Evolutionary conservation across 2,888 invertebrate species (phyloP).

Genomic region (Agrochola litura): DNA sequence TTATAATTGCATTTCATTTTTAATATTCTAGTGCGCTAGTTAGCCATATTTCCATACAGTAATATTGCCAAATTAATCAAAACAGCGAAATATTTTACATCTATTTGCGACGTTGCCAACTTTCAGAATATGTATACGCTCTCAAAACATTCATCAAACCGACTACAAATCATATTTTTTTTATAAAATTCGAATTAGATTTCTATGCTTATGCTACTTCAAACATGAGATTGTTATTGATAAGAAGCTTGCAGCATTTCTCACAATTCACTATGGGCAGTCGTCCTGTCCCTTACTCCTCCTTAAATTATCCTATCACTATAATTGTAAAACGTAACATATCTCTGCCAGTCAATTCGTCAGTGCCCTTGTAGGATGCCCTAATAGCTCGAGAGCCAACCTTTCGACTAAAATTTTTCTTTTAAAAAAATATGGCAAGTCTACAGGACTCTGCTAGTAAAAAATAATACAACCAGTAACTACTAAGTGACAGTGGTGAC

Average conservation of each 20-base stretch:
- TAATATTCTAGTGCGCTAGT: no score
- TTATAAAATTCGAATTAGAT: no score
- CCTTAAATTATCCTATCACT: background rate
- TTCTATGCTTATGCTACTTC: background rate
- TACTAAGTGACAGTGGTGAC: background rate
- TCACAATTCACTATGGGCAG: background rate
- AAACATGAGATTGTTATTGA: background rate
- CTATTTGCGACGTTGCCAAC: no score
- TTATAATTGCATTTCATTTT: no score
- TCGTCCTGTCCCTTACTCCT: background rate
- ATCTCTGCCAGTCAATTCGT: background rate
- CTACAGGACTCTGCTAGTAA: background rate
- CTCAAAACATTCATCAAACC: background rate
- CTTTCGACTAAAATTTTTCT: no score
- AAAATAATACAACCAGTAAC: constrained; percentile 5
- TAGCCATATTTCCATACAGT: no score
- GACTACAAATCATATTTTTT: background rate
- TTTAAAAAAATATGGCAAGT: background rate
- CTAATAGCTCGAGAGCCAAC: background rate
- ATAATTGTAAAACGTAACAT: background rate
- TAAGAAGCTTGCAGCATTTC: background rate
- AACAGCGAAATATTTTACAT: no score
- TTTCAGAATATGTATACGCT: no score
- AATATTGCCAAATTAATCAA: no score
- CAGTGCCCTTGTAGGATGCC: background rate